Evolutionary conservation across 2,113 vertebrate species (phyloP), one percentile per base, ranked within the genome.

Genomic region (Peucedramus taeniatus): DNA sequence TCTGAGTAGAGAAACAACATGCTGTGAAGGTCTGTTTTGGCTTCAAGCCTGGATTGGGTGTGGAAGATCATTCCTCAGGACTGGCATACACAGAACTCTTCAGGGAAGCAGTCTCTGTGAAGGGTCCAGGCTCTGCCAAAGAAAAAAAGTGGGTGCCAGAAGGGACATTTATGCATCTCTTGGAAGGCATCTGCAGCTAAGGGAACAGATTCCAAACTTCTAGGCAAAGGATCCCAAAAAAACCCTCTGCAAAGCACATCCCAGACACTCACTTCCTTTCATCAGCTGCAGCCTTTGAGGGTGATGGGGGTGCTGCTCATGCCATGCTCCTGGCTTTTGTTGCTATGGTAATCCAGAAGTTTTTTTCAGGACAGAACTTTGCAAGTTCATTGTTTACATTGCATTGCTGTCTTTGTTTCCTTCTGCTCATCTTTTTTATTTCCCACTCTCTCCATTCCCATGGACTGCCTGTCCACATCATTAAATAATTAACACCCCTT

Each of bases 401-500:
- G 31, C 2, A 6, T 80, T 87, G 10, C 23, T 84, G 31, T n/a
- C 70, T 78, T 51, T 17, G 2, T 81, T 92, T 81, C 37, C 42
- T 89, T 89, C 28, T 54, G 70, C 49, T 89, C 6, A 0, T 87
- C 77, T 76, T 81, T 28, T 14, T 84, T 79, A 91, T 95, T 95
- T 94, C 72, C 77, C 33, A 84, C 57, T 92, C 60, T 89, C 11
- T 40, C 24, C 22, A 51, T 92, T 94, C 47, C 90, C 37, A 15
- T 22, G 30, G 56, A 78, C 40, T 71, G 56, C 65, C 60, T 79
- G 53, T 76, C 59, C 76, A 87, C 72, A 50, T 79, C 6, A 2
- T 89, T 94, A 89, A 95, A 92, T 94, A 91, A 95, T 94, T 96
- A 95, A 91, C 35, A 61, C 31, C 40, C 45, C 33, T 81, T 76